Conservation (phyloP, 2,888 invertebrate species). For the Dyspetes luteomarginatus region DNA sequence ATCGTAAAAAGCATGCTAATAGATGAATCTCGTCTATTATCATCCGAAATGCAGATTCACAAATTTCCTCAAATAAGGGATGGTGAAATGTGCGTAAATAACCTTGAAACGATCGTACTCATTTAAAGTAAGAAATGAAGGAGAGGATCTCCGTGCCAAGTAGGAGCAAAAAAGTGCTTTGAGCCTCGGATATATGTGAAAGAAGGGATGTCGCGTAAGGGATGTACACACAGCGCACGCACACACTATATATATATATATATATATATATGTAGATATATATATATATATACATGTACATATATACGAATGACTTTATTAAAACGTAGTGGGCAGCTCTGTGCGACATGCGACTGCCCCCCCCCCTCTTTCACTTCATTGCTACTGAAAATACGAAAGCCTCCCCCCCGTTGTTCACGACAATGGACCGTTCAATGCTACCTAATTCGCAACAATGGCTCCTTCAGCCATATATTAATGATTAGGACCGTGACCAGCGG, state of each 20-base stretch:
- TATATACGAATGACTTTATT: constrained; percentile 25
- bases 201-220: neutral
- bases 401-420: constrained; percentile 73
- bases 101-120: no score
- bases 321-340: constrained; percentile 43
- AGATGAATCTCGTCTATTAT: no score
- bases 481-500: constrained; percentile 71
- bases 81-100: no score
- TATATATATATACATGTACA: neutral
- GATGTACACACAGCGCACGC: no score
- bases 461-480: constrained; percentile 79
- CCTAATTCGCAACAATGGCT: constrained; percentile 82
- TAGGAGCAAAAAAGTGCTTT: neutral
- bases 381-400: constrained; percentile 55
- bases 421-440: constrained; percentile 78
- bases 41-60: no score
- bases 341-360: constrained; percentile 40
- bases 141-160: no score
- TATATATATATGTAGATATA: neutral
- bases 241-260: neutral
- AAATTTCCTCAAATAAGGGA: no score
- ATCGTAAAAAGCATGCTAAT: no score
- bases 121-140: no score
- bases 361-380: constrained; percentile 12
- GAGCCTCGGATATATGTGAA: neutral